phyloP scores from a whole-genome alignment of 2,113 vertebrate species.

The Labeo catla region DNA sequence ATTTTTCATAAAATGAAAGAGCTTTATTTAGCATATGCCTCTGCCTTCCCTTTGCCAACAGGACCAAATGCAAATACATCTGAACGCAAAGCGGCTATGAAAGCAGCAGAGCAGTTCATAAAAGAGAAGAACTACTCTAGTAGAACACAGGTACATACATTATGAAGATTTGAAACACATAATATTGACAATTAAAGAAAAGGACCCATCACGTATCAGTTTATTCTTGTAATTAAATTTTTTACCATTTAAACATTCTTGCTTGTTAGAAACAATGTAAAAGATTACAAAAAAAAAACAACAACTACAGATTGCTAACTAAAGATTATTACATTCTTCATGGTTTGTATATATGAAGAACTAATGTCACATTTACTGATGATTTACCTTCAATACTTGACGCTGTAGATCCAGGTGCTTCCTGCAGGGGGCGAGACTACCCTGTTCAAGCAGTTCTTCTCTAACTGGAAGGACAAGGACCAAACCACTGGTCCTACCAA shows the following conservation, averaged over 20 bases:
- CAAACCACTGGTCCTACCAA: slow-evolving; percentile 68
- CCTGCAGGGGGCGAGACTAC: slow-evolving; percentile 73
- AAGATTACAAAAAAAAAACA: neutral
- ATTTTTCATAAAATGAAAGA: slow-evolving; percentile 33
- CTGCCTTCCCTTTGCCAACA: slow-evolving; percentile 50
- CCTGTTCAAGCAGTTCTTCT: slow-evolving; percentile 80
- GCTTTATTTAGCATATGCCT: neutral
- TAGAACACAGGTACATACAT: slow-evolving; percentile 67
- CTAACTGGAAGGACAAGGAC: slow-evolving; percentile 74
- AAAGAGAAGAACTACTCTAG: slow-evolving; percentile 68
- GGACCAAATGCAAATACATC: slow-evolving; percentile 64
- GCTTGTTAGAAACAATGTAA: neutral
- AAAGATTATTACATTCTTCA: too few species aligned
- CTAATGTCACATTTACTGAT: neutral
- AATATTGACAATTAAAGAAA: neutral
- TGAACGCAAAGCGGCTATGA: slow-evolving; percentile 70
- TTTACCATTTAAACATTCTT: neutral
- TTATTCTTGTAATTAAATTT: neutral
- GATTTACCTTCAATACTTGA: neutral
- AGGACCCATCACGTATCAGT: neutral
- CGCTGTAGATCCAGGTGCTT: slow-evolving; percentile 71
- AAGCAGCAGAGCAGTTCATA: slow-evolving; percentile 70
- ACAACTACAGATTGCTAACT: too few species aligned
- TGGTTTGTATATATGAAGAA: neutral
- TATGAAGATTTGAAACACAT: neutral